Base-by-base conservation (phyloP, 1,140 invertebrate genomes). In the Megathymus violae region DNA sequence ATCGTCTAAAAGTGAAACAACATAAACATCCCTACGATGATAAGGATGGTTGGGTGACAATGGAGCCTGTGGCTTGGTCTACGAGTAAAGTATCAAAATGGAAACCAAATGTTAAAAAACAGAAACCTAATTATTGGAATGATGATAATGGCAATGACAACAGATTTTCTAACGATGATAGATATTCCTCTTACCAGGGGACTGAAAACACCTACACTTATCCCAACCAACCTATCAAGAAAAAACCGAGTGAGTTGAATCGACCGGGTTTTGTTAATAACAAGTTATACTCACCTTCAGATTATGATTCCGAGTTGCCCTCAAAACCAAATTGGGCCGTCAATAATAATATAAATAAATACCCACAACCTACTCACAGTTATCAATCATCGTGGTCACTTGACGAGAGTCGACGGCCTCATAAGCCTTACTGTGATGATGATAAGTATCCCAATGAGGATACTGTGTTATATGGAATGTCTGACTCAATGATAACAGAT, bases 21-120 rank as follows among this genome's bases (percentile, higher is more conserved):
- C 92, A 94, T 51, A 92, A 93, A 71, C 83, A 93, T 79, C 92
- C 93, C 0, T 93, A 93, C 62, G 94, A 95, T 56, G 94, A 96
- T 67, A 93, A 94, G 65, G 94, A 94, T 54, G 95, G 95, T 0
- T 96, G 95, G 95, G 95, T 96, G 0, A 94, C 94, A 1, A 82
- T 96, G 36, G 95, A 96, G 50, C 94, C 95, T 0, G 93, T 96
- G 4, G 95, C 95, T 0, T 96, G 95, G 95, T 95, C 95, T 0
- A 93, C 94, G 10, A 95, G 95, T 62, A 95, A 96, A 88, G 94
- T 96, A 46, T 95, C 95, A 4, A 96, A 96, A 78, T 96, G 95
- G 95, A 94, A 95, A 70, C 92, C 93, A 0, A 94, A 93, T 67
- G 80, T 92, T 0, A 92, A 92, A 50, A 89, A 91, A 67, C 85